Percentiles rank a stretch among this genome's conserved stretches.
Evolutionary conservation across 2,888 invertebrate species (phyloP).

Genomic region (Minunthozetes semirufus): DNA sequence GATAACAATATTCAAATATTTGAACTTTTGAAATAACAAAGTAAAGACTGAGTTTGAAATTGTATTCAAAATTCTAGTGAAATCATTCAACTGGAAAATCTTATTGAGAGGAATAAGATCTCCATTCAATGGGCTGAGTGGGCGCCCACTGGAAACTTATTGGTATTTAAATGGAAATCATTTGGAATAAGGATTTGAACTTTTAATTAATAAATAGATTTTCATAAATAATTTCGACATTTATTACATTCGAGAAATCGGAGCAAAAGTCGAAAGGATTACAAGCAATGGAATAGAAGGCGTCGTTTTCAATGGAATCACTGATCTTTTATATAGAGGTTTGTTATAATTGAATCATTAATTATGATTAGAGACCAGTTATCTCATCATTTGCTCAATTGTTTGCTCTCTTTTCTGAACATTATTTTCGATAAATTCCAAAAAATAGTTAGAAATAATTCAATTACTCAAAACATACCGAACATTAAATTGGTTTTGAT

Average conservation of each 20-base stretch:
- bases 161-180: slow-evolving; percentile 45
- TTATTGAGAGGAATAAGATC: slow-evolving; percentile 23
- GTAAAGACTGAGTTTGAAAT: too few relatives aligned
- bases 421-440: too few relatives aligned
- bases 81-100: slow-evolving; percentile 10
- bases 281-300: slow-evolving; percentile 30
- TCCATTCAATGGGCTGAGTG: slow-evolving; percentile 65
- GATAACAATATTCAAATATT: too few relatives aligned
- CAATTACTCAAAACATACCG: too few relatives aligned
- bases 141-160: slow-evolving; percentile 64
- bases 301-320: slow-evolving; percentile 36
- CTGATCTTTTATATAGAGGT: slow-evolving; percentile 37
- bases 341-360: not conserved
- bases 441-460: too few relatives aligned
- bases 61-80: not conserved
- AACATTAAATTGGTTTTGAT: too few relatives aligned
- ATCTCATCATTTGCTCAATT: not conserved
- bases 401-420: too few relatives aligned
- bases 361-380: not conserved
- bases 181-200: not conserved
- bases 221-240: slow-evolving; percentile 37
- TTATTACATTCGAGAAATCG: slow-evolving; percentile 34
- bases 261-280: slow-evolving; percentile 4
- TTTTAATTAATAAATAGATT: slow-evolving; percentile 14
- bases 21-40: too few relatives aligned